Percentiles rank a stretch among this genome's conserved stretches.
phyloP scores from a whole-genome alignment of 2,113 vertebrate genomes.

The Oreochromis tanganicae region DNA sequence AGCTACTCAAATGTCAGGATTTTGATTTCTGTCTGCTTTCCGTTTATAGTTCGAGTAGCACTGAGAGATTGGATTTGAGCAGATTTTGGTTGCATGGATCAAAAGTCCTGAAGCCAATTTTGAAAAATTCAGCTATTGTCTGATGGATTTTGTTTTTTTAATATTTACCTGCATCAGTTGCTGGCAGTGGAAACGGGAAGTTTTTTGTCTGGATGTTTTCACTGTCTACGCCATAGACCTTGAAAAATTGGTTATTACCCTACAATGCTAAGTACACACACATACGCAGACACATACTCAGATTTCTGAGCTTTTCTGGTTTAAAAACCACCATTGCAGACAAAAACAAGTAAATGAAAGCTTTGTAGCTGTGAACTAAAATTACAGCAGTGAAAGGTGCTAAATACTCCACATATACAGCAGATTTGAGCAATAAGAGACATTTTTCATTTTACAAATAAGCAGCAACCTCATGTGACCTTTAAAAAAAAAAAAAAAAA shows the following conservation, averaged over 20 bases:
- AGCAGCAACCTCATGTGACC: neutral
- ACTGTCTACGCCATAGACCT: neutral
- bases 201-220: neutral
- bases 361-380: neutral
- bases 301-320: neutral
- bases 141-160: fast-evolving
- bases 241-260: neutral
- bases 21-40: neutral
- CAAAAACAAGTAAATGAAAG: neutral
- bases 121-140: neutral
- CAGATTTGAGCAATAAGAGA: neutral
- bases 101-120: neutral
- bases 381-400: neutral
- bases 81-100: neutral
- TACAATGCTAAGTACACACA: neutral
- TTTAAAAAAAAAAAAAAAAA: neutral
- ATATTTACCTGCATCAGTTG: neutral
- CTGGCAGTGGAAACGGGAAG: fast-evolving
- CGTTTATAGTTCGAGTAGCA: neutral
- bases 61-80: neutral
- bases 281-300: fast-evolving
- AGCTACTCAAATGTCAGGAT: neutral
- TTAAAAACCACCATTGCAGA: neutral
- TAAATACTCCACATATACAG: too few relatives aligned
- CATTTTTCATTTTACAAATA: neutral